Evolutionary conservation across 2,888 invertebrate genomes (phyloP).

Genomic region (Podabrus alpinus): DNA sequence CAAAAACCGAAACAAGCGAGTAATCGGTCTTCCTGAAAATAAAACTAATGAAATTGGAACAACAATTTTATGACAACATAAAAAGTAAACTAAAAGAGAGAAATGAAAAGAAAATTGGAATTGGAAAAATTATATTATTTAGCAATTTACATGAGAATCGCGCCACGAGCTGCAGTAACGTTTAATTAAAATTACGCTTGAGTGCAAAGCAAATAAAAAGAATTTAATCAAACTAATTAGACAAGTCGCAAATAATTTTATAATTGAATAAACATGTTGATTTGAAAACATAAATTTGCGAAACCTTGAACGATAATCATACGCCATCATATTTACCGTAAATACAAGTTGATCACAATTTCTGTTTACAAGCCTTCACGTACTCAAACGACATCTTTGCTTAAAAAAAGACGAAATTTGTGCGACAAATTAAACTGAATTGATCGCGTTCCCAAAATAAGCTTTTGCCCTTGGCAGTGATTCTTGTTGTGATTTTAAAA

Average conservation of each 20-base stretch:
- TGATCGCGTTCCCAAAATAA: conserved; percentile 6
- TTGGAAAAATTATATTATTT: background rate
- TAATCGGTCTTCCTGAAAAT: background rate
- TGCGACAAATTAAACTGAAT: conserved; percentile 6
- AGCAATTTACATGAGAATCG: background rate
- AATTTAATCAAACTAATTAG: background rate
- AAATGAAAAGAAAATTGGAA: background rate
- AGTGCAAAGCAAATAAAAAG: background rate
- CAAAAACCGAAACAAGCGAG: background rate
- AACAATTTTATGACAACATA: background rate
- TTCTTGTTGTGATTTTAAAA: conserved; percentile 2
- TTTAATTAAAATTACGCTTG: background rate
- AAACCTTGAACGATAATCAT: conserved; percentile 17
- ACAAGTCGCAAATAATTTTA: background rate
- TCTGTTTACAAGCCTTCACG: background rate
- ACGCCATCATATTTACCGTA: conserved; percentile 12
- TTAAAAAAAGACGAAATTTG: background rate
- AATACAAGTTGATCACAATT: conserved; percentile 7
- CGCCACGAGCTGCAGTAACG: background rate
- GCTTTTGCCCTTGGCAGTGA: conserved; percentile 18
- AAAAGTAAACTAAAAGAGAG: background rate
- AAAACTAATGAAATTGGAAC: background rate
- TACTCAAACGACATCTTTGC: background rate
- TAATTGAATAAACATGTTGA: conserved; percentile 15
- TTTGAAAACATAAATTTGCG: conserved; percentile 10